phyloP scores from a whole-genome alignment of 2,797 vertebrate species.

The Myioborus miniatus region DNA sequence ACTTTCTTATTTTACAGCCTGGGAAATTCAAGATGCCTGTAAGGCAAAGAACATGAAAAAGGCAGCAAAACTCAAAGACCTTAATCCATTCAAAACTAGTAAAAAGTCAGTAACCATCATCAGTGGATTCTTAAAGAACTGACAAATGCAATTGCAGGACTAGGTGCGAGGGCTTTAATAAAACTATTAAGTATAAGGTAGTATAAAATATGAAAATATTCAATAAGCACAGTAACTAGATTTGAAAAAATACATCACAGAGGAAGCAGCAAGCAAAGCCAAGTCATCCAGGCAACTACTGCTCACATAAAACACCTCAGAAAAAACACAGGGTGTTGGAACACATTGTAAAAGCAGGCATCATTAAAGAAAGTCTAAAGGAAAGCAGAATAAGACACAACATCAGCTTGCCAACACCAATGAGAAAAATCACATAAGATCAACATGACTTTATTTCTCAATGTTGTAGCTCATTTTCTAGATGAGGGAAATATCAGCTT shows the following conservation, averaged over 20 bases:
- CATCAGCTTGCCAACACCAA: not conserved
- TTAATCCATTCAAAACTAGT: not conserved
- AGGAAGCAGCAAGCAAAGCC: not conserved
- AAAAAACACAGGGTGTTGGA: not conserved
- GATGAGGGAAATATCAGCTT: not conserved
- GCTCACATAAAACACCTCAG: conserved; percentile 15
- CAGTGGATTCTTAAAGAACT: not conserved
- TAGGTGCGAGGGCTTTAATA: not conserved
- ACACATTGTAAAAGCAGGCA: not conserved
- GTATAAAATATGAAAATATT: not conserved
- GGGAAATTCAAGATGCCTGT: not conserved
- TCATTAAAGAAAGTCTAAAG: not conserved
- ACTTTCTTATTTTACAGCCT: not conserved
- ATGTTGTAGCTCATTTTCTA: not conserved
- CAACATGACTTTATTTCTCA: not conserved
- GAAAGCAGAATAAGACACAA: not conserved
- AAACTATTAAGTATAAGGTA: not conserved
- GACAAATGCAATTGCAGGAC: not conserved
- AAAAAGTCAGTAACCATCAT: not conserved
- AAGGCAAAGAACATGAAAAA: not conserved
- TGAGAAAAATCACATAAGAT: not conserved
- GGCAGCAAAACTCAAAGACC: not conserved
- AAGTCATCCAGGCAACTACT: not conserved
- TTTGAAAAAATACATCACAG: not conserved
- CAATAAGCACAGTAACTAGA: not conserved